Evolutionary conservation across 1,140 invertebrate genomes (phyloP), one percentile per base, ranked within the genome.

Genomic region (Orchestia grillus): DNA sequence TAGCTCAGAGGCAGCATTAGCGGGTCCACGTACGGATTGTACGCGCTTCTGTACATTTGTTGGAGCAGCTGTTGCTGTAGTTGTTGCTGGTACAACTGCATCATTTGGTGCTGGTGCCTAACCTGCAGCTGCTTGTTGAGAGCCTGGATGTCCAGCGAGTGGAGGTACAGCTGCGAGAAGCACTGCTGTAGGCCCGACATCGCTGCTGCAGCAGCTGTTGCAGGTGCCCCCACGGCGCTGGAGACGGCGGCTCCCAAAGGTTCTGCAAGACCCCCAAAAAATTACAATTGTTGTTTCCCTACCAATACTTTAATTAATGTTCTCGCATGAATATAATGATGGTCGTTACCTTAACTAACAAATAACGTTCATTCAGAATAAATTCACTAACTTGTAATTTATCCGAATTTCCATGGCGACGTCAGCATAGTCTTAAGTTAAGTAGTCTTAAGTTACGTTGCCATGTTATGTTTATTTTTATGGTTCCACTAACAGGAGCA

Each of bases 111-210:
- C 44, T 96, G 96, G 41, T 96, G 96, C 91, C 96, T 96, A 91
- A 97, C 96, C 96, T 97, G 96, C 88, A 97, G 96, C 62, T 97
- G 96, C 94, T 97, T 97, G 95, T 96, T 97, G 57, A 97, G 96
- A 45, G 96, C 96, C 96, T 97, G 96, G 42, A 97, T 97, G 77
- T 97, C 96, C 28, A 97, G 91, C 23, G 96, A 96, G 87, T 97
- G 96, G n/a, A 96, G 96, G 42, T 96, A 96, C n/a, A 97, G 96
- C 96, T 97, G 96, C 8, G 96, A 96, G 95, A 97, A 96, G 91
- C 96, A 97, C 96, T 97, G 96, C 95, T 97, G 96, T 16, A 97
- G 96, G 28, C 95, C 96, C 15, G 96, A 45, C 87, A 96, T 36
- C 4, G 88, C 88, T 90, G 88, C 36, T 43, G 88, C 41, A 8